Evolutionary conservation across 1,140 invertebrate genomes (phyloP).

Genomic region (Drosophila teissieri): DNA sequence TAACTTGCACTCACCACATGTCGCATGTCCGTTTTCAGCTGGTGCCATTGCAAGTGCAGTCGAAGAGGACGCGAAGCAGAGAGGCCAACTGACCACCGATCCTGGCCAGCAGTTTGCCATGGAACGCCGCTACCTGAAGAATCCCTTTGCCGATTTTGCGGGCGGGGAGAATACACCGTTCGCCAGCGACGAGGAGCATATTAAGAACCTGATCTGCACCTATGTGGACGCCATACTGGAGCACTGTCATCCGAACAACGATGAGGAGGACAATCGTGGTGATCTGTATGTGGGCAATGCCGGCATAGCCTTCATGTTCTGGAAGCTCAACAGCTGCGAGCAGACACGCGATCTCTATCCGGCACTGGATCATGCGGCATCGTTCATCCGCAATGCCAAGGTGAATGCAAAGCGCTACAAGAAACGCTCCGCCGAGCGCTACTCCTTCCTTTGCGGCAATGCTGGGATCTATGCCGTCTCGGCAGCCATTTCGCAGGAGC

Average conservation of each 20-base stretch:
- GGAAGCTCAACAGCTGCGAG: constrained; percentile 84
- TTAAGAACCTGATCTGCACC: constrained; percentile 80
- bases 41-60: constrained; percentile 24
- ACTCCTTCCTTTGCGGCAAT: constrained; percentile 87
- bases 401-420: constrained; percentile 76
- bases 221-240: constrained; percentile 83
- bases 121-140: constrained; percentile 79
- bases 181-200: constrained; percentile 75
- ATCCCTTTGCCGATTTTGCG: constrained; percentile 71
- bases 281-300: constrained; percentile 86
- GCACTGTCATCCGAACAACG: constrained; percentile 67
- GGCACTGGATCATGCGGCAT: constrained; percentile 79
- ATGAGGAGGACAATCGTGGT: constrained; percentile 83
- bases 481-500: constrained; percentile 84
- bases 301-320: constrained; percentile 86
- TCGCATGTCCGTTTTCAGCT: neutral
- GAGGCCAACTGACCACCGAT: constrained; percentile 11
- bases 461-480: constrained; percentile 88
- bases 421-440: constrained; percentile 79
- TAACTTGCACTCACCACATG: neutral
- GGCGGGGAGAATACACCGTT: constrained; percentile 68
- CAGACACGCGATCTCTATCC: constrained; percentile 79
- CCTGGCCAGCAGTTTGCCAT: constrained; percentile 41
- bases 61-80: constrained; percentile 4
- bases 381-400: constrained; percentile 85